These are phyloP conservation scores for Wiebesia pumilae DNA, from an alignment of 1,140 invertebrate genomes.

Conservation along the genomic window DNA sequence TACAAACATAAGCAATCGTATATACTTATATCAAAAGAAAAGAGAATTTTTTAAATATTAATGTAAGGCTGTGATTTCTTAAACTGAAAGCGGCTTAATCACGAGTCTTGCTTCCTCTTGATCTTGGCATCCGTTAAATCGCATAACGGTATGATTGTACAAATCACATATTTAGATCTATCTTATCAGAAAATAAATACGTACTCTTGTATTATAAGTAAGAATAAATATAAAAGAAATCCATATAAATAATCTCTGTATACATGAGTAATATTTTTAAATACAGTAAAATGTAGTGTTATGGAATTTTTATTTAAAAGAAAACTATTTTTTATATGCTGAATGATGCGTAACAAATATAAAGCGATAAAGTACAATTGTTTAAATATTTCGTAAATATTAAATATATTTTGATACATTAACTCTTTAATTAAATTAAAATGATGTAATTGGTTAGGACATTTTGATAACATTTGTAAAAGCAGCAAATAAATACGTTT, in stretches of 20 bases:
- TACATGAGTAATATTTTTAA: background rate
- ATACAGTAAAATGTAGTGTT: no score
- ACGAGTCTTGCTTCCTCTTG: conserved; percentile 29
- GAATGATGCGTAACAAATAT: no score
- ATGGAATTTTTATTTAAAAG: no score
- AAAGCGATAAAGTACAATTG: no score
- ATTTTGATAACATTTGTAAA: no score
- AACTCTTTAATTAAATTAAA: no score
- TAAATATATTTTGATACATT: no score
- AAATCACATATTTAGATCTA: conserved; percentile 21
- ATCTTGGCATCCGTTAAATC: background rate
- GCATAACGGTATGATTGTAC: conserved; percentile 3
- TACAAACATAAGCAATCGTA: background rate
- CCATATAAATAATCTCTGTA: background rate
- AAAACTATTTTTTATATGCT: no score
- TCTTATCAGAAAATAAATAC: conserved; percentile 11
- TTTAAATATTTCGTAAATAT: no score
- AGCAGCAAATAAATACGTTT: no score
- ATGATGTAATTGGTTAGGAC: no score
- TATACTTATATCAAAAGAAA: background rate
- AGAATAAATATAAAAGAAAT: background rate
- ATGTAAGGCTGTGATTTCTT: conserved; percentile 45
- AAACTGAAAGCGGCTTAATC: background rate
- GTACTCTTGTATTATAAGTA: background rate
- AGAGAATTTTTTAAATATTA: background rate